Evolutionary conservation across 92 coral and sea anemone species (phyloP).

Genomic region (Umimayanthus chanpuru): DNA sequence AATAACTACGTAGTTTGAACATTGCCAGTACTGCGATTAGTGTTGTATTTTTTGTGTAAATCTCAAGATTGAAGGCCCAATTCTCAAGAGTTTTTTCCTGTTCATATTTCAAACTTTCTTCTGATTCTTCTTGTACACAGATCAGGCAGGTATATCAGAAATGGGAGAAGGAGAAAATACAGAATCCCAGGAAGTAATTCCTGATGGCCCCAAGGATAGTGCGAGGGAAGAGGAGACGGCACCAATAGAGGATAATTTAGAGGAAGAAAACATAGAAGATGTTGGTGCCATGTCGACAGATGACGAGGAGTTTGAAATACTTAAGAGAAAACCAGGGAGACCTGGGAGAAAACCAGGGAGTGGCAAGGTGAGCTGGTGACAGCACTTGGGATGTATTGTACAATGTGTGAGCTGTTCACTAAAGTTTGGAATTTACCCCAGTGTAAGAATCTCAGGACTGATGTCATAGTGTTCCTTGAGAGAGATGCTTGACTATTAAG

Average conservation of each 20-base stretch:
- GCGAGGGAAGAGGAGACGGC: slow-evolving; percentile 55
- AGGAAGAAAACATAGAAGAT: slow-evolving; percentile 70
- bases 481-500: too few species aligned
- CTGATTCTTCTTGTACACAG: background rate
- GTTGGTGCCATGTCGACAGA: slow-evolving; percentile 69
- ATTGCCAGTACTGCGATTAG: too few species aligned
- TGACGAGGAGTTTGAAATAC: slow-evolving; percentile 71
- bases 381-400: too few species aligned
- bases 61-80: too few species aligned
- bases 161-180: slow-evolving; percentile 61
- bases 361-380: slow-evolving; percentile 22
- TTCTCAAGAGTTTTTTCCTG: too few species aligned
- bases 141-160: slow-evolving; percentile 29
- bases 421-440: too few species aligned
- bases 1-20: too few species aligned
- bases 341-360: slow-evolving; percentile 71
- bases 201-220: slow-evolving; percentile 40
- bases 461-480: too few species aligned
- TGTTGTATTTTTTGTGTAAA: too few species aligned
- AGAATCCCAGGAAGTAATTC: slow-evolving; percentile 36
- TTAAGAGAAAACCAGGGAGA: slow-evolving; percentile 65
- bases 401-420: too few species aligned
- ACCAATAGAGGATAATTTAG: slow-evolving; percentile 49
- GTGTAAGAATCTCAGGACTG: too few species aligned
- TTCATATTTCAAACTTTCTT: too few species aligned